Percentiles rank a stretch among this genome's conserved stretches.
These are phyloP conservation scores for Platichthys flesus DNA, from an alignment of 2,113 vertebrate genomes.

Conservation along the genomic window DNA sequence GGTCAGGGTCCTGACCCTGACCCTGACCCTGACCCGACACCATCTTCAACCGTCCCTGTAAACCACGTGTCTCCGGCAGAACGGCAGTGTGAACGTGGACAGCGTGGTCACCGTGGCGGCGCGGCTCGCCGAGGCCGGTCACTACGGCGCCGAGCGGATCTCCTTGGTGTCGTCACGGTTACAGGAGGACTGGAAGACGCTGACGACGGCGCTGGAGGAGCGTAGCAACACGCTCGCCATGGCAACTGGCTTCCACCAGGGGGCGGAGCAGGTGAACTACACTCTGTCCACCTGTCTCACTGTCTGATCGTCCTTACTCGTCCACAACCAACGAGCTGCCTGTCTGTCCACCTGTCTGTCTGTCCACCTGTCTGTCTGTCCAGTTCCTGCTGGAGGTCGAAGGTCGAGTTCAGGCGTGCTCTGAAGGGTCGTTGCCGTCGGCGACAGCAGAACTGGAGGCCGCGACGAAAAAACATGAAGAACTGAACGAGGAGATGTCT, in stretches of 20 bases:
- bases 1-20: too few species aligned
- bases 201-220: constrained; percentile 92
- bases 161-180: constrained; percentile 92
- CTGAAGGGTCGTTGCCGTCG: constrained; percentile 90
- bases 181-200: constrained; percentile 97
- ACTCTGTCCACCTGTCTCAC: not conserved
- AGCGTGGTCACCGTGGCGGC: constrained; percentile 95
- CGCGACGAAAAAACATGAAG: constrained; percentile 93
- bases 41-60: too few species aligned
- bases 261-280: constrained; percentile 90
- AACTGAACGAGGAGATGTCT: constrained; percentile 94
- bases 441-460: constrained; percentile 92
- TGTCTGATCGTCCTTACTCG: not conserved
- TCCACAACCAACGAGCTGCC: too few species aligned
- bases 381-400: constrained; percentile 94
- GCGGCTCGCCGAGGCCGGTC: constrained; percentile 91
- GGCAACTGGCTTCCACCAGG: constrained; percentile 97
- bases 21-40: too few species aligned
- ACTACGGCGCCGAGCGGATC: constrained; percentile 95
- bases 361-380: constrained; percentile 28
- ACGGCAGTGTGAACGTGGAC: constrained; percentile 98
- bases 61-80: constrained; percentile 78
- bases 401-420: constrained; percentile 93
- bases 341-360: not conserved
- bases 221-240: constrained; percentile 95